phyloP scores from a whole-genome alignment of 2,113 vertebrate species.

The Phocoena phocoena region DNA sequence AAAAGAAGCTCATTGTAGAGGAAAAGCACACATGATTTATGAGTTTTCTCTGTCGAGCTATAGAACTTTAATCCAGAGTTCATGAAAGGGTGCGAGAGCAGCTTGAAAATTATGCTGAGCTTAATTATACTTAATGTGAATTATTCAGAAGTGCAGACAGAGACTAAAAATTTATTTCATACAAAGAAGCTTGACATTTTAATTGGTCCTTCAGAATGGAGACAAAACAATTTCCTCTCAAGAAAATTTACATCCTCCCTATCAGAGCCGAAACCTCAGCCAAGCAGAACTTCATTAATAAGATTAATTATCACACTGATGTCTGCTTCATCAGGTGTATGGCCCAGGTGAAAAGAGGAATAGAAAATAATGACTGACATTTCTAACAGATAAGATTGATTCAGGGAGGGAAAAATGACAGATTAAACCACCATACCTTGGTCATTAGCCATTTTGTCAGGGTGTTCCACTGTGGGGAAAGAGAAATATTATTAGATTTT shows the following conservation, averaged over 20 bases:
- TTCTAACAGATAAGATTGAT: conserved; percentile 35
- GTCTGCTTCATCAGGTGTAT: conserved; percentile 77
- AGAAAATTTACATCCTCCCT: conserved; percentile 85
- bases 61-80: conserved; percentile 79
- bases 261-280: conserved; percentile 78
- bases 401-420: conserved; percentile 33
- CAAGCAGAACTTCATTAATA: conserved; percentile 85
- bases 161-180: conserved; percentile 83
- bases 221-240: conserved; percentile 88
- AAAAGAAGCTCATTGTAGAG: conserved; percentile 5
- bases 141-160: conserved; percentile 84
- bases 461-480: conserved; percentile 90
- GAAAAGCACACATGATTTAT: conserved; percentile 65
- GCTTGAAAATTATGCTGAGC: conserved; percentile 82
- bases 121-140: conserved; percentile 87
- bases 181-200: conserved; percentile 87
- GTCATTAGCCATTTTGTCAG: conserved; percentile 98
- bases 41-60: conserved; percentile 7
- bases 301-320: conserved; percentile 81
- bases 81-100: conserved; percentile 70
- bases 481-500: conserved; percentile 77
- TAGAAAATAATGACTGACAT: conserved; percentile 26
- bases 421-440: conserved; percentile 88
- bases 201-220: conserved; percentile 87
- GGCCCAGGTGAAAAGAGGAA: conserved; percentile 76